These are phyloP conservation scores for Lepisosteus osseus DNA, from an alignment of 2,113 vertebrate species.

Conservation along the genomic window DNA sequence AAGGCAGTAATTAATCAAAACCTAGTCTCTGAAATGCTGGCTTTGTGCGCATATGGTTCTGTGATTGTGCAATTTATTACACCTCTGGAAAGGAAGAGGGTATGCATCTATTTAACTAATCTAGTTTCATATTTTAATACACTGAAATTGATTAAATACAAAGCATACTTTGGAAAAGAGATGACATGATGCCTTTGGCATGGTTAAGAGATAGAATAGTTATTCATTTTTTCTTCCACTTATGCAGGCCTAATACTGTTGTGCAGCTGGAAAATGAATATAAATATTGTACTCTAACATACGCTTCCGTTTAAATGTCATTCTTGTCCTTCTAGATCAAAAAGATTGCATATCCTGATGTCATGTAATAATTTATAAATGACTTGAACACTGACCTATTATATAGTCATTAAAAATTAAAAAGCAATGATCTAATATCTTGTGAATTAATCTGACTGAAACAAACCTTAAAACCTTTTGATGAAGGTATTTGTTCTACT, in stretches of 20 bases:
- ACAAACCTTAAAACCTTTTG: constrained; percentile 10
- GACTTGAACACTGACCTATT: constrained; percentile 18
- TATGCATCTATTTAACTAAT: no score
- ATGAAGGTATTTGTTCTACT: constrained; percentile 5
- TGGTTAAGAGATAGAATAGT: constrained; percentile 30
- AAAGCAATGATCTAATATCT: constrained; percentile 37
- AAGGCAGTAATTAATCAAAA: no score
- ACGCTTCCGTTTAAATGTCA: constrained; percentile 25
- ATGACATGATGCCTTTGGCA: constrained; percentile 39
- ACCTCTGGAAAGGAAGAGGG: no score
- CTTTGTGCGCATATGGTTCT: no score
- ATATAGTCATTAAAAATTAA: constrained; percentile 21
- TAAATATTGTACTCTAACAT: constrained; percentile 42
- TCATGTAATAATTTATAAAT: constrained; percentile 33
- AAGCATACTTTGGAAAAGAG: not conserved
- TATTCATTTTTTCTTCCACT: constrained; percentile 18
- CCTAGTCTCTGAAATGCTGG: no score
- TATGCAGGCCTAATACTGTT: constrained; percentile 24
- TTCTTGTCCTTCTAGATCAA: constrained; percentile 25
- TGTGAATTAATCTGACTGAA: constrained; percentile 35
- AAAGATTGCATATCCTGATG: constrained; percentile 19
- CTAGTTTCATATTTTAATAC: no score
- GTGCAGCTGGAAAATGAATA: constrained; percentile 36
- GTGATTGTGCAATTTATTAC: no score
- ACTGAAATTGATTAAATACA: no score